Percentiles rank a stretch among this genome's conserved stretches.
Evolutionary conservation across 2,797 vertebrate genomes (phyloP).

Genomic region (Telmatherina bonti): DNA sequence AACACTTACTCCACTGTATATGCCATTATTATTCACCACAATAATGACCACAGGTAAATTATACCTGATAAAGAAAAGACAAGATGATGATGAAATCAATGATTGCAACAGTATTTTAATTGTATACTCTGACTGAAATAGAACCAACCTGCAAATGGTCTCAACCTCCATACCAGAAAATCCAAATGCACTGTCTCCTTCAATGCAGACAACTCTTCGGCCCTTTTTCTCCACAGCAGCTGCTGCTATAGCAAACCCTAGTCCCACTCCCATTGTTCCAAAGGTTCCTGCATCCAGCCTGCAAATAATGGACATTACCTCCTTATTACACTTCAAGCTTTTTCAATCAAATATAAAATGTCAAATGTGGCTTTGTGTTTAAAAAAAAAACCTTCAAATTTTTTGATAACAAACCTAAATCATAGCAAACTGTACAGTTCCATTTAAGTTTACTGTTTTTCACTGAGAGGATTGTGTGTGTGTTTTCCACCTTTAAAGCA

Average conservation of each 20-base stretch:
- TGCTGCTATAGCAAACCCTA: slow-evolving; percentile 95
- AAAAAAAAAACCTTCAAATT: not conserved
- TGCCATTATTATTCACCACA: slow-evolving; percentile 97
- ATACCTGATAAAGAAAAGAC: slow-evolving; percentile 81
- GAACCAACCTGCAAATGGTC: slow-evolving; percentile 91
- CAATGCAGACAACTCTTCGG: slow-evolving; percentile 89
- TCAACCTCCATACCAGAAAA: slow-evolving; percentile 99
- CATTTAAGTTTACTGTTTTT: no score
- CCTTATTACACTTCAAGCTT: not conserved
- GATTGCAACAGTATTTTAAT: not conserved
- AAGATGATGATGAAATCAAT: not conserved
- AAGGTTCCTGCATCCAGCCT: slow-evolving; percentile 97
- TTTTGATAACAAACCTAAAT: not conserved
- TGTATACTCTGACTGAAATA: not conserved
- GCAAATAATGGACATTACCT: slow-evolving; percentile 20
- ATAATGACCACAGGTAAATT: slow-evolving; percentile 93
- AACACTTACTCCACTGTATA: slow-evolving; percentile 92
- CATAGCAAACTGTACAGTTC: no score
- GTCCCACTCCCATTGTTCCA: slow-evolving; percentile 96
- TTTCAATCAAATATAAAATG: not conserved
- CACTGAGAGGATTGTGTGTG: not conserved
- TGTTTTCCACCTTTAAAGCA: not conserved
- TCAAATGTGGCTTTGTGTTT: not conserved
- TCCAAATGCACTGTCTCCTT: slow-evolving; percentile 98
- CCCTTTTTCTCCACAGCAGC: slow-evolving; percentile 84